These are phyloP conservation scores for Chinchilla lanigera DNA, from an alignment of 2,113 vertebrate genomes.

Conservation along the genomic window DNA sequence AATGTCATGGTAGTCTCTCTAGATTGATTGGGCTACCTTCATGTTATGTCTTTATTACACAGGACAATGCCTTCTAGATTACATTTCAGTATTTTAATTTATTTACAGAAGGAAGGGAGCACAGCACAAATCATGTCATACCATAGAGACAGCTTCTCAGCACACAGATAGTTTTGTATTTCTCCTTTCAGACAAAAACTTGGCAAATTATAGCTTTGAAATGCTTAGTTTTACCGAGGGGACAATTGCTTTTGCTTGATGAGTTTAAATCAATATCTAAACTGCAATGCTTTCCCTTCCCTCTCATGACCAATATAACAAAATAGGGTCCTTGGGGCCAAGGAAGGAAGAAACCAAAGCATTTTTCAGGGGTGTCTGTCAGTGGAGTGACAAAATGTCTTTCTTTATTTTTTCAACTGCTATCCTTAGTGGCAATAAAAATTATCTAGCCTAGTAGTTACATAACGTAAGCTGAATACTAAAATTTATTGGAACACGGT, in stretches of 20 bases:
- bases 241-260: slow-evolving; percentile 69
- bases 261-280: slow-evolving; percentile 69
- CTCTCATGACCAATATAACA: not conserved
- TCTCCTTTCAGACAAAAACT: slow-evolving; percentile 74
- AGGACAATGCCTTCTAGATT: slow-evolving; percentile 63
- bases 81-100: slow-evolving; percentile 80
- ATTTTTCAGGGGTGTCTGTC: not conserved
- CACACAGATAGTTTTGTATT: slow-evolving; percentile 81
- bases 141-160: slow-evolving; percentile 78
- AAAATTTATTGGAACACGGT: not conserved
- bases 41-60: slow-evolving; percentile 46
- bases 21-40: not conserved
- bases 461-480: not conserved
- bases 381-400: not conserved
- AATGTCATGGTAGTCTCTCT: not conserved
- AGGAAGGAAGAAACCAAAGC: slow-evolving; percentile 13
- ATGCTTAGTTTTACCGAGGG: slow-evolving; percentile 48
- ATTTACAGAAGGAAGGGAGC: slow-evolving; percentile 72
- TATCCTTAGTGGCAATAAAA: not conserved
- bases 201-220: slow-evolving; percentile 63
- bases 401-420: not conserved
- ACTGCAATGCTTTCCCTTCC: slow-evolving; percentile 8
- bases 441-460: slow-evolving; percentile 1
- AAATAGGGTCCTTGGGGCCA: not conserved
- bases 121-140: slow-evolving; percentile 75